Evolutionary conservation across 2,113 vertebrate species (phyloP), one percentile per base, ranked within the genome.

Genomic region (Thryonomys swinderianus): DNA sequence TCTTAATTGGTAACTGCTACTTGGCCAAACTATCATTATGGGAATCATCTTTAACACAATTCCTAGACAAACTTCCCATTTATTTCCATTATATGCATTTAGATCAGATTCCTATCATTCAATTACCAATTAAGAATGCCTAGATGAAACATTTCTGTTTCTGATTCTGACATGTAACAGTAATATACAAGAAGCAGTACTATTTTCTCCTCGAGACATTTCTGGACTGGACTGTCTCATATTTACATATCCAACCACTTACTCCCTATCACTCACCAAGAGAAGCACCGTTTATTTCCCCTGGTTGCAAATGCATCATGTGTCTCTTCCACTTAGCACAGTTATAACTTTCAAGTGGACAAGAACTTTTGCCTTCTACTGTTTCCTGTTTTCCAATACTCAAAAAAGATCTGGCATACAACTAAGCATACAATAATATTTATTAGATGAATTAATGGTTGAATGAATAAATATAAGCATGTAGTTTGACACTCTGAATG

Each of bases 251-350:
- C 9, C 32, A 73, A 37, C 7, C 30, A 37, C 1, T 6, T n/a
- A 62, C 14, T n/a, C 25, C 20, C 30, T 51, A 37, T 23, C 21
- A 61, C 30, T 66, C 42, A 55, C 20, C 21, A 74, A 37, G 14
- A 8, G 2, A 20, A 11, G 4, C 2, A 27, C 13, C 0, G 1
- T 16, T 23, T 10, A 12, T 34, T 79, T 62, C 27, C 34, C 2
- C 4, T 11, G 23, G n/a, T 6, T 17, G 1, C 69, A 12, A 0
- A 12, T 6, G 1, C 1, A 25, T 4, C 78, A 20, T 18, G n/a
- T 51, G 0, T 71, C 62, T 83, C 30, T 96, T 55, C 5, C 42
- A 23, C 20, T 80, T 74, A 21, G 3, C 20, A 79, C 12, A 88
- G 5, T 3, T 78, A 42, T 14, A 76, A 32, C 4, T 12, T 20